Evolutionary conservation across 2,888 invertebrate genomes (phyloP).

Genomic region (Ferrisia virgata): DNA sequence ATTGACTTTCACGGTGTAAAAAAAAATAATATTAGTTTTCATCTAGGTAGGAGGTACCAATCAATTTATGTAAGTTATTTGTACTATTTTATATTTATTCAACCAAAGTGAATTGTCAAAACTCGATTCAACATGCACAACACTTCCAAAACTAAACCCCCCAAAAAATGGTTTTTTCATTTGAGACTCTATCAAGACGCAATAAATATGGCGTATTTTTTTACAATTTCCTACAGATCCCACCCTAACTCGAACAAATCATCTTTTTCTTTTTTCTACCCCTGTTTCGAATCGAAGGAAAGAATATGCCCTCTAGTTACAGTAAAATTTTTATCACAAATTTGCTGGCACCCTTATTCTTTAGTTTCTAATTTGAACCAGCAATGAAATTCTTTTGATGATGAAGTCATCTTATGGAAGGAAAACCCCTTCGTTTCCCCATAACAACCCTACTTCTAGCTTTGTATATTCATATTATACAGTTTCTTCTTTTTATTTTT

Average conservation of each 20-base stretch:
- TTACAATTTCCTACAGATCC: neutral
- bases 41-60: no score
- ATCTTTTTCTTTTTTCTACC: neutral
- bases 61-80: no score
- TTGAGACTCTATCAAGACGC: conserved; percentile 32
- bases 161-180: neutral
- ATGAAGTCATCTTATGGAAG: conserved; percentile 34
- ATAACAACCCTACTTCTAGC: neutral
- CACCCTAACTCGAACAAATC: conserved; percentile 18
- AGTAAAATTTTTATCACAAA: conserved; percentile 42
- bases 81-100: no score
- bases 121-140: no score
- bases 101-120: no score
- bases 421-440: neutral
- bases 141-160: neutral
- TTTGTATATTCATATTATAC: neutral
- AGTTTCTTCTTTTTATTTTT: neutral
- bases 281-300: neutral
- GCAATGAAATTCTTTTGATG: conserved; percentile 40
- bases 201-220: conserved; percentile 39
- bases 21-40: no score
- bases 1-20: no score
- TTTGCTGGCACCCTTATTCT: conserved; percentile 15
- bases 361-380: neutral
- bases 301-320: conserved; percentile 40